phyloP scores from a whole-genome alignment of 2,113 vertebrate species.

The Ctenomys sociabilis region DNA sequence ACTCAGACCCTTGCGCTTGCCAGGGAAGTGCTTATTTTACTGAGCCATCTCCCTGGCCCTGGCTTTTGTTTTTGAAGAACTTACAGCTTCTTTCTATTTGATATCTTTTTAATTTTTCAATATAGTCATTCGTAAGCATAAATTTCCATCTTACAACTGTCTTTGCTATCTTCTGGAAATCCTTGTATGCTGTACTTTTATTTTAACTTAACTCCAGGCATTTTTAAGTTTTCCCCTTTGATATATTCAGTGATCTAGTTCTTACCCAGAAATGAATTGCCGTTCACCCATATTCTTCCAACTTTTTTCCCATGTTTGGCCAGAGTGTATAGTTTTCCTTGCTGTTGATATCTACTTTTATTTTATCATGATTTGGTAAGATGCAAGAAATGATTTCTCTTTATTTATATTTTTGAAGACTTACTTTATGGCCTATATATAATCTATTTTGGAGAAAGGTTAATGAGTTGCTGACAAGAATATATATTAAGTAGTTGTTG shows the following conservation, averaged over 20 bases:
- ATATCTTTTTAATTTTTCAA: neutral
- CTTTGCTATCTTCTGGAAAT: neutral
- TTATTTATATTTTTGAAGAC: neutral
- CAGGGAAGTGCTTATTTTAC: too few relatives aligned
- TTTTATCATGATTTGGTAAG: neutral
- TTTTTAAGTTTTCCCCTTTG: neutral
- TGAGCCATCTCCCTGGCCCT: too few relatives aligned
- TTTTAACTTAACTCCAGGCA: neutral
- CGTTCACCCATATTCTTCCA: too few relatives aligned
- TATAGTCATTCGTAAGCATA: neutral
- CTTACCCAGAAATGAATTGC: neutral
- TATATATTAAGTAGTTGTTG: neutral
- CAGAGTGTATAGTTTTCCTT: neutral
- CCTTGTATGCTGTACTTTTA: neutral
- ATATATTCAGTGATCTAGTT: neutral
- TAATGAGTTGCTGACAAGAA: neutral
- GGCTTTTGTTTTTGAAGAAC: neutral
- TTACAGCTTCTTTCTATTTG: neutral
- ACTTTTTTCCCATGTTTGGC: neutral
- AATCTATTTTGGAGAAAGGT: neutral
- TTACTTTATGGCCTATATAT: neutral
- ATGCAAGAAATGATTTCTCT: neutral
- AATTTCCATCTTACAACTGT: neutral
- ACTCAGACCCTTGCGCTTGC: too few relatives aligned
- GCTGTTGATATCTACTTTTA: neutral